phyloP scores from a whole-genome alignment of 2,113 vertebrate species.

The Neofelis nebulosa region DNA sequence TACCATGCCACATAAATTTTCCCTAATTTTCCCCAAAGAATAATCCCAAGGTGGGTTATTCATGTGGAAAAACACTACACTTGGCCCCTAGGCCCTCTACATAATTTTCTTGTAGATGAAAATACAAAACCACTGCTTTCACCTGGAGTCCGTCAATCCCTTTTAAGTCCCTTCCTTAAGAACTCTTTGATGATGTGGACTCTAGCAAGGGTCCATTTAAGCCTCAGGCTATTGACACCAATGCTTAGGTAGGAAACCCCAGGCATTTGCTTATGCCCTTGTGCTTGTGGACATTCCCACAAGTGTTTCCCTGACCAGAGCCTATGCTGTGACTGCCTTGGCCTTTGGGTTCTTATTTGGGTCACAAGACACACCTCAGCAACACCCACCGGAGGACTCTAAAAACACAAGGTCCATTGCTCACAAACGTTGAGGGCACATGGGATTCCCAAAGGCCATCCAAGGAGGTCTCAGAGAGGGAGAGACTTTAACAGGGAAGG shows the following conservation, averaged over 20 bases:
- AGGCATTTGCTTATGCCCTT: accelerated
- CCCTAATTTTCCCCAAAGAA: neutral
- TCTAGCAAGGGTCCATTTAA: neutral
- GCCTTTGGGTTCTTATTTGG: neutral
- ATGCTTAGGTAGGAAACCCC: neutral
- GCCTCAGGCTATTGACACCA: neutral
- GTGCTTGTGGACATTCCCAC: neutral
- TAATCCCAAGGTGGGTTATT: neutral
- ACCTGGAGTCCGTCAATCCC: neutral
- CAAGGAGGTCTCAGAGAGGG: neutral
- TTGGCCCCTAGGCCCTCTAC: neutral
- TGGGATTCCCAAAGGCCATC: neutral
- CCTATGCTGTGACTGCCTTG: neutral
- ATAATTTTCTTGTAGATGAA: neutral
- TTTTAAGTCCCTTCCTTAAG: neutral
- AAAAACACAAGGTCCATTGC: neutral
- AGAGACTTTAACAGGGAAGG: neutral
- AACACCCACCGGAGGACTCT: neutral
- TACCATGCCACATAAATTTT: neutral
- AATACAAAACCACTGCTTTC: neutral
- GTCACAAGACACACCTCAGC: neutral
- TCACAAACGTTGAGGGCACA: neutral
- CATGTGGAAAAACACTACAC: neutral
- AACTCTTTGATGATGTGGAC: neutral
- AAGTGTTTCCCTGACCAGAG: neutral